Evolutionary conservation across 1,140 invertebrate genomes (phyloP), one percentile per base, ranked within the genome.

Genomic region (Vanessa tameamea): DNA sequence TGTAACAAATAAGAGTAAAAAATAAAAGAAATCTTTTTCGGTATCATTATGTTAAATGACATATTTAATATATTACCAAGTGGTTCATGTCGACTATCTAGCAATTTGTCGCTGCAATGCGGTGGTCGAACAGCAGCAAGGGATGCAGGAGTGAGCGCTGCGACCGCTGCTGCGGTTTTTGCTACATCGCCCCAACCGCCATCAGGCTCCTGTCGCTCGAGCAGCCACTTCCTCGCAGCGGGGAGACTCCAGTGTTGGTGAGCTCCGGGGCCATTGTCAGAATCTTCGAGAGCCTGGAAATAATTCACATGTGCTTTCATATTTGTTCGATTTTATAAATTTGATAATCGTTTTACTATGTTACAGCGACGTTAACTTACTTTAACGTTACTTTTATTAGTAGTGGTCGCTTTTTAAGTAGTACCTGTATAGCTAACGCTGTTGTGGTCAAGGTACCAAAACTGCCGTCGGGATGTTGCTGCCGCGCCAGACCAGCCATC

Each of bases 381-480:
- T n/a, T n/a, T n/a, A n/a, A n/a, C n/a, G 20, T 20, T 20, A 20
- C 20, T 20, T 31, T 31, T 31, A 1, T 31, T 1, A 31, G 26
- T 31, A 31, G 26, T 31, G 26, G 26, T 31, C 26, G 26, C 26
- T 31, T 31, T 31, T 31, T 6, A 31, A 31, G 26, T 31, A 31
- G 26, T 57, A 91, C 95, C 91, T 97, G 96, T 89, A 97, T 95
- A 67, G 96, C 96, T 43, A 97, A 84, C 0, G 96, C 96, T 0
- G 97, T 97, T 23, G 96, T 96, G 55, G 96, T 95, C n/a, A 97
- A 85, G 67, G 96, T 96, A 0, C 96, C 97, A 83, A 97, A 97
- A 82, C 96, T 96, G 13, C 97, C 97, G 73, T 97, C 96, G 1
- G 94, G 90, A 80, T 95, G 94, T 86, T 98, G 97, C 72, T 96